These are phyloP conservation scores for Epizoanthus fatuus DNA, from an alignment of 92 coral and sea anemone genomes.

Conservation along the genomic window DNA sequence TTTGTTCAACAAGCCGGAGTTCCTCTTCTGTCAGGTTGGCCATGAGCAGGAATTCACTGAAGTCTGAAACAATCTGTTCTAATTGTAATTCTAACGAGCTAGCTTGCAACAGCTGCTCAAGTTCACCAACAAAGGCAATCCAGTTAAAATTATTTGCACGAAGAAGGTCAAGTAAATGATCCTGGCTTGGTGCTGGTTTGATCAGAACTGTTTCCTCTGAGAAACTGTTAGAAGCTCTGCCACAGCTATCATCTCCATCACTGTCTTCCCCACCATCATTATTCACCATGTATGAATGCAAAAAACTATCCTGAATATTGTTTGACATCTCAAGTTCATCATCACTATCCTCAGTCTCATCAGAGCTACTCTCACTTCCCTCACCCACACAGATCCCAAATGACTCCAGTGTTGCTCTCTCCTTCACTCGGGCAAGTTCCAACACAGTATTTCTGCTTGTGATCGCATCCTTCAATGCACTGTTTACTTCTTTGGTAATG, in stretches of 20 bases:
- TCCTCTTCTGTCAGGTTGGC: constrained; percentile 3
- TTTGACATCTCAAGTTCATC: constrained; percentile 24
- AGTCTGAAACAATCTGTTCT: neutral
- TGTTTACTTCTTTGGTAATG: constrained; percentile 19
- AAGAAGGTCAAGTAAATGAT: constrained; percentile 24
- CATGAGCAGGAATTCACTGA: constrained; percentile 5
- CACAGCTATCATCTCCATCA: too few species aligned
- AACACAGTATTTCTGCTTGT: constrained; percentile 33
- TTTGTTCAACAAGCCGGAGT: constrained; percentile 32
- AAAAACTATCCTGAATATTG: neutral
- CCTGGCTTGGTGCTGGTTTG: constrained; percentile 47
- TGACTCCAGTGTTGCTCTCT: constrained; percentile 21
- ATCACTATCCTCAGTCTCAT: constrained; percentile 37
- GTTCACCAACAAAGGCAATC: constrained; percentile 44
- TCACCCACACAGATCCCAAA: constrained; percentile 37
- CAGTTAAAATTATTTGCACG: constrained; percentile 36
- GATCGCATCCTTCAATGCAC: constrained; percentile 17
- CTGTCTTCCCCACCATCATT: too few species aligned
- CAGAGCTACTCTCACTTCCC: constrained; percentile 32
- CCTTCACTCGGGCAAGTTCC: constrained; percentile 47
- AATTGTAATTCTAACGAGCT: neutral
- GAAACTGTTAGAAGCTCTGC: too few species aligned
- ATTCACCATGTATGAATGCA: too few species aligned
- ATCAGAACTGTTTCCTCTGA: constrained; percentile 24
- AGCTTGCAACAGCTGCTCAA: neutral